Conservation (phyloP, 2,113 vertebrate species). For the Carassius auratus region DNA sequence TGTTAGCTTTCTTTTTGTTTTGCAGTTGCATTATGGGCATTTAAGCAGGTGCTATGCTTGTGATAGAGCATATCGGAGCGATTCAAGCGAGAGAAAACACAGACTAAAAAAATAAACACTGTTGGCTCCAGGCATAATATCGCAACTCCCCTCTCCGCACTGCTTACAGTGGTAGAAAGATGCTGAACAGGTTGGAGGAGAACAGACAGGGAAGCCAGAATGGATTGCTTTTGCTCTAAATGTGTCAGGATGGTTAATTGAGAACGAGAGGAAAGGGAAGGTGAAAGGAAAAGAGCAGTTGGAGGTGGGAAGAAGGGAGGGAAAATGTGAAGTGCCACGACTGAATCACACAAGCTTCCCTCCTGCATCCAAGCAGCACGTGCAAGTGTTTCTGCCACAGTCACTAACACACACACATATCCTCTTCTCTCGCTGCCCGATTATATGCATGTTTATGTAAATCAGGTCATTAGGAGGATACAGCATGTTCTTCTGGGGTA, state of each 20-base stretch:
- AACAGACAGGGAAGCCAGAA: background rate
- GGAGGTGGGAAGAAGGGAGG: constrained; percentile 7
- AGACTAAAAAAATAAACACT: background rate
- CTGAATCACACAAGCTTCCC: constrained; percentile 13
- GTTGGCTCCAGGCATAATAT: background rate
- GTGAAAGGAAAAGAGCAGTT: background rate
- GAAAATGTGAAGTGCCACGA: background rate
- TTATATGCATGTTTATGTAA: constrained; percentile 54
- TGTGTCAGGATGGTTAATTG: constrained; percentile 18
- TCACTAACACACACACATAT: constrained; percentile 12
- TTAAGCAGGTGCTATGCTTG: background rate
- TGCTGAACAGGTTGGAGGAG: background rate
- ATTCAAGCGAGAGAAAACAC: constrained; percentile 12
- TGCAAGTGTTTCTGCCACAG: background rate
- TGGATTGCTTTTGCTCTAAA: constrained; percentile 30
- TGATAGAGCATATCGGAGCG: background rate
- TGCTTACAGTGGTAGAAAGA: background rate
- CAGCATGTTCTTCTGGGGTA: constrained; percentile 6
- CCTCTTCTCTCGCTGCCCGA: constrained; percentile 8
- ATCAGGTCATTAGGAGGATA: constrained; percentile 48
- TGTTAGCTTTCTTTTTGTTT: background rate
- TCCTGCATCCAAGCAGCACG: background rate
- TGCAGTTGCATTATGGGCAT: background rate
- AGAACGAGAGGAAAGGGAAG: background rate
- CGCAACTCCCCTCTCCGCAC: background rate